Conservation (phyloP, 1,140 invertebrate species). For the Homalodisca vitripennis region DNA sequence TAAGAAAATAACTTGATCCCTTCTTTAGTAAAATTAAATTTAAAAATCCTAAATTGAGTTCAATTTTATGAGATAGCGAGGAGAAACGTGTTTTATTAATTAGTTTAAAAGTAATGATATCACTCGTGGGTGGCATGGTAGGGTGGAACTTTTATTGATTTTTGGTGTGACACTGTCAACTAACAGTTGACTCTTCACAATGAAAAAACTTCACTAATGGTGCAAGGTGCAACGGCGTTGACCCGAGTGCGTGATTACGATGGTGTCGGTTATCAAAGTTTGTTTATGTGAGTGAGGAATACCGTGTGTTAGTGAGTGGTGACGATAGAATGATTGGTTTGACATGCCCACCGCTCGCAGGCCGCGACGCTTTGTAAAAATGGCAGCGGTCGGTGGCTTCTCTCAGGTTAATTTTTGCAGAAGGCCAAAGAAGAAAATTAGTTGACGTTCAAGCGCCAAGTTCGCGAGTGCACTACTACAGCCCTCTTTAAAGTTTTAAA, state of each 20-base stretch:
- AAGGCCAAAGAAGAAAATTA: slow-evolving; percentile 54
- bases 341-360: slow-evolving; percentile 30
- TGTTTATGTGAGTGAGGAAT: not conserved
- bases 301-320: slow-evolving; percentile 8
- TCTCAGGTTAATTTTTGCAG: slow-evolving; percentile 51
- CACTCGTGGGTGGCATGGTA: slow-evolving; percentile 10
- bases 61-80: no score
- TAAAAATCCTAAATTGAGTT: no score
- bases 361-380: slow-evolving; percentile 50
- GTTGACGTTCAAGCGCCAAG: slow-evolving; percentile 49
- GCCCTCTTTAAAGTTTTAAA: slow-evolving; percentile 47
- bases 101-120: not conserved
- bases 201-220: slow-evolving; percentile 13
- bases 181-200: slow-evolving; percentile 31
- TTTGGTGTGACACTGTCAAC: slow-evolving; percentile 64
- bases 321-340: not conserved
- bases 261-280: not conserved
- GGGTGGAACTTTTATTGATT: slow-evolving; percentile 61
- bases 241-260: not conserved
- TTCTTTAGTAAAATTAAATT: no score
- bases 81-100: not conserved
- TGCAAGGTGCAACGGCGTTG: slow-evolving; percentile 14
- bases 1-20: no score
- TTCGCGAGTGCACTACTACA: slow-evolving; percentile 45
- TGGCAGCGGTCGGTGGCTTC: slow-evolving; percentile 49